phyloP scores from a whole-genome alignment of 2,113 vertebrate genomes.

The Rallus limicola region DNA sequence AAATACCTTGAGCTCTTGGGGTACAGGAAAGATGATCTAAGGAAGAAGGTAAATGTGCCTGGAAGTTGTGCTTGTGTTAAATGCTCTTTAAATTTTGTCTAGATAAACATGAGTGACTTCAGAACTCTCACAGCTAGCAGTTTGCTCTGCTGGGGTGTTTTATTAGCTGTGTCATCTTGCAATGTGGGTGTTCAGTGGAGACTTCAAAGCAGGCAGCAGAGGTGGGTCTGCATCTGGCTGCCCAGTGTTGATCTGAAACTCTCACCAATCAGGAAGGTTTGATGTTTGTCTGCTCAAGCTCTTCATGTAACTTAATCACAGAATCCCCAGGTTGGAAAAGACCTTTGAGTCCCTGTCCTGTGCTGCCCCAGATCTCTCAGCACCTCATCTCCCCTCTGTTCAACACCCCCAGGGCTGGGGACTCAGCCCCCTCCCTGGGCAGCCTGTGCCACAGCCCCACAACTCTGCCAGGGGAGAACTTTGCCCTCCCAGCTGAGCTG shows the following conservation, averaged over 20 bases:
- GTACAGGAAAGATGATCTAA: conserved; percentile 90
- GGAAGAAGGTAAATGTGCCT: conserved; percentile 82
- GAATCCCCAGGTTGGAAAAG: too few relatives aligned
- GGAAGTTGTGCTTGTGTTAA: background rate
- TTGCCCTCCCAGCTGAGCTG: too few relatives aligned
- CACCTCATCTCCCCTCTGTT: too few relatives aligned
- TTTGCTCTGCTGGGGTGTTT: background rate
- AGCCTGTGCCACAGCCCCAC: too few relatives aligned
- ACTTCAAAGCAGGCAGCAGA: background rate
- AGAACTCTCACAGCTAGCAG: background rate
- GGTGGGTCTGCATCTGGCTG: background rate
- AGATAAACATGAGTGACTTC: background rate
- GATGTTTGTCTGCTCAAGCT: background rate
- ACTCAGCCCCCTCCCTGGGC: too few relatives aligned
- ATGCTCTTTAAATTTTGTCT: background rate
- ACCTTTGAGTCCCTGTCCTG: too few relatives aligned
- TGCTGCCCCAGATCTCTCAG: too few relatives aligned
- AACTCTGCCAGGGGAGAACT: too few relatives aligned
- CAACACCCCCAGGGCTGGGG: too few relatives aligned
- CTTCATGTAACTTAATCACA: background rate
- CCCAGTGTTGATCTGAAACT: background rate
- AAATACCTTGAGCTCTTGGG: conserved; percentile 94
- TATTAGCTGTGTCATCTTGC: background rate
- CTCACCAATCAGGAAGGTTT: background rate
- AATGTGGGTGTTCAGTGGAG: background rate